Conservation (phyloP, 2,797 vertebrate genomes). For the Amazona finschi region DNA sequence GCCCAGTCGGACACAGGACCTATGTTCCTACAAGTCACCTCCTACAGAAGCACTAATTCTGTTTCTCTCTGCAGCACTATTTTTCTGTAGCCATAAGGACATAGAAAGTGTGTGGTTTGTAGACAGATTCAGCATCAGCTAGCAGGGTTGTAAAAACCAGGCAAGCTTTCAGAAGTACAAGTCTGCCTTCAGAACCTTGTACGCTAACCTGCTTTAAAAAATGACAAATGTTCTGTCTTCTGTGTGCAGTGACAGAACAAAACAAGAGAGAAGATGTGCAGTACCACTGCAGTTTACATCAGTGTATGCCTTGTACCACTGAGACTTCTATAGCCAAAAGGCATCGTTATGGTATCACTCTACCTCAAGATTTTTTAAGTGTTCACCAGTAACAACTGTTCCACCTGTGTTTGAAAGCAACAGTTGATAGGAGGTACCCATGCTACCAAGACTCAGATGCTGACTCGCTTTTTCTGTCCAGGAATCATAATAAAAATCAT, state of each 20-base stretch:
- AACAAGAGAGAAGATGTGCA: background rate
- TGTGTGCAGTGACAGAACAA: background rate
- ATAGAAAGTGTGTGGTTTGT: background rate
- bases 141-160: background rate
- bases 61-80: background rate
- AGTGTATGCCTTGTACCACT: background rate
- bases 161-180: background rate
- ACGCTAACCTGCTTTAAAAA: background rate
- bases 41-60: background rate
- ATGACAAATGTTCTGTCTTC: background rate
- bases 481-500: background rate
- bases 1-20: background rate
- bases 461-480: background rate
- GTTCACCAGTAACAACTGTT: background rate
- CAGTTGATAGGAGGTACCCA: background rate
- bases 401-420: background rate
- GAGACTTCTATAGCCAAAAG: background rate
- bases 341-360: background rate
- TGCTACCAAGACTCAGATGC: background rate
- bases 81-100: background rate
- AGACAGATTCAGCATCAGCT: background rate
- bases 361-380: background rate
- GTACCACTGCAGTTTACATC: background rate
- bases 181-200: background rate
- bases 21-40: background rate